Evolutionary conservation across 2,888 invertebrate genomes (phyloP), one percentile per base, ranked within the genome.

Genomic region (Apeira syringaria): DNA sequence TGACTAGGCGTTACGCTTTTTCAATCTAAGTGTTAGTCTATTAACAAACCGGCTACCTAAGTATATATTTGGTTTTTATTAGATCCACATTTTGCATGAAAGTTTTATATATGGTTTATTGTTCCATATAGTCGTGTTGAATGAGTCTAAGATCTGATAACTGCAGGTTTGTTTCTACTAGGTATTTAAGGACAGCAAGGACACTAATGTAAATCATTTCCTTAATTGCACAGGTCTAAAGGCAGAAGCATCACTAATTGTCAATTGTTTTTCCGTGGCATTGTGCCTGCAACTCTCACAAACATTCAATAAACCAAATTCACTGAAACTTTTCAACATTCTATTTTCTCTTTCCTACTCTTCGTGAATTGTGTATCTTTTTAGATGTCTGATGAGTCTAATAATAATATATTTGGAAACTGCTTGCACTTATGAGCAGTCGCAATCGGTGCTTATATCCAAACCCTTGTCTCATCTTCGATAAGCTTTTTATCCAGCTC

Each of bases 221-320:
- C 2, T 20, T 20, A 20, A 25, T 29, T 25, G 15, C 13, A 18
- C 35, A 18, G 36, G 2, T 32, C 27, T 36, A 33, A 24, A 29
- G 24, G 27, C 28, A 17, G 24, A 38, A 29, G 25, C 44, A 28
- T n/a, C 20, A 42, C 8, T 22, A 15, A 32, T 24, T 26, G 24
- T 33, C 11, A 22, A 33, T 45, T 26, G 11, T 25, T 26, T n/a
- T 12, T 8, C 34, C 45, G 45, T 40, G 39, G 39, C 31, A 6
- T n/a, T 26, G 22, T 33, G 22, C 7, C 27, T 18, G 5, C 11
- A 20, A 26, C 46, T 44, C 43, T 47, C 38, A 32, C 39, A 50
- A 44, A 45, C 42, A 34, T 42, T 40, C 50, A 51, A 52, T 47
- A 47, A 43, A 47, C 36, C 27, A 11, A 8, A 5, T 25, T 11